Base-by-base conservation (phyloP, 2,113 vertebrate species). In the Peromyscus maniculatus region DNA sequence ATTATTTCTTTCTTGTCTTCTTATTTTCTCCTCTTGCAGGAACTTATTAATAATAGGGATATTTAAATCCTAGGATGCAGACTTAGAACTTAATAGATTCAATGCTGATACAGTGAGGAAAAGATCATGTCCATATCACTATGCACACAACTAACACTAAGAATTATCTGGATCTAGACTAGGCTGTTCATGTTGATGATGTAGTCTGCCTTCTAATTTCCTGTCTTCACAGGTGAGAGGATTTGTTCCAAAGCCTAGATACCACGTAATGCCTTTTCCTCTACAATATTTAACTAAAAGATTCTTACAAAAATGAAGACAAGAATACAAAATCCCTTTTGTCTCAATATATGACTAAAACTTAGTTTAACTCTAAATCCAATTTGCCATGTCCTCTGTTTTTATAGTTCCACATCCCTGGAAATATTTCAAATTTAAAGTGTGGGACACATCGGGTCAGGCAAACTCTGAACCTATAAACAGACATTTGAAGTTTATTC, bases 1-100 rank as follows among this genome's bases (percentile, higher is more conserved):
- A 24, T 94, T 36, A 64, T 64, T 93, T 91, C 36, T 74, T 95
- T 95, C 39, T 71, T 71, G 22, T 78, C 3, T 93, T 92, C 87
- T 84, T 74, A 22, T 90, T 79, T 67, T 64, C 17, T 80, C 52
- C 12, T 89, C 13, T 2, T n/a, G 2, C 7, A 82, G 9, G 92
- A 39, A 55, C 11, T 62, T 6, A 33, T 86, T 88, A 86, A 72
- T 39, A 24, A 46, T 66, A 43, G n/a, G 43, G 49, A 87, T 83
- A 39, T 59, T 95, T 94, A 83, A 91, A 91, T 62, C n/a, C 19
- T 80, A 96, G n/a, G 22, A 57, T 93, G 9, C 71, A 5, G 16
- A 71, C 57, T 91, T 92, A 67, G 33, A 89, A 91, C 24, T 16
- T 13, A 64, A 74, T 66, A 74, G 64, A 75, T 49, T 93, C 26